phyloP scores from a whole-genome alignment of 2,888 invertebrate genomes.

The Ceraclea dissimilis region DNA sequence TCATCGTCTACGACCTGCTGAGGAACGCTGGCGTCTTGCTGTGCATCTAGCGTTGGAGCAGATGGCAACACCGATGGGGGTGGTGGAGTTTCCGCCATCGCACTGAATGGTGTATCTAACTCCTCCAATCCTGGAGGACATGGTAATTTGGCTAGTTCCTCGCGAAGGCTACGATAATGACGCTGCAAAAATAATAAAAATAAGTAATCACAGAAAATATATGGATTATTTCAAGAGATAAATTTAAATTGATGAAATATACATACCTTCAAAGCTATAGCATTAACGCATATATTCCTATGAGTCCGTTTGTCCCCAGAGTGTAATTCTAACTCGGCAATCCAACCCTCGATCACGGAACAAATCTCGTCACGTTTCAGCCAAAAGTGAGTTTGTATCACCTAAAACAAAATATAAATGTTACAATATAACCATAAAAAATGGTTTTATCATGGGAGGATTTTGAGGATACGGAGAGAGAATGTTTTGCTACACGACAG shows the following conservation, averaged over 20 bases:
- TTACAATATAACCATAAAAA: no score
- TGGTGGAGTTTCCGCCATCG: conserved; percentile 26
- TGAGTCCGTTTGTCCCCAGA: conserved; percentile 70
- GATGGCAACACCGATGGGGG: conserved; percentile 24
- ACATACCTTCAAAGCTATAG: conserved; percentile 64
- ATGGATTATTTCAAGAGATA: no score
- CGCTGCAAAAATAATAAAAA: conserved; percentile 45
- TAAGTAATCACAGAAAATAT: background rate
- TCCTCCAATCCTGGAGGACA: conserved; percentile 71
- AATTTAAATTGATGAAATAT: no score
- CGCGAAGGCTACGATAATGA: conserved; percentile 75
- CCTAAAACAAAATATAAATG: conserved; percentile 47
- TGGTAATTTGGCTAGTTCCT: conserved; percentile 76
- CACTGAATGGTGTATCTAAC: conserved; percentile 41
- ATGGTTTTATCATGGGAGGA: background rate
- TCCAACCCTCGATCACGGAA: conserved; percentile 84
- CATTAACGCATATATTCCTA: conserved; percentile 64
- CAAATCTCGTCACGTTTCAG: conserved; percentile 86
- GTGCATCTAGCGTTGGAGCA: conserved; percentile 27
- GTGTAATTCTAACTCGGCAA: conserved; percentile 76
- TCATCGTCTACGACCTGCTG: conserved; percentile 40
- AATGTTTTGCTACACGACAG: background rate
- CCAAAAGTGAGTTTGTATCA: conserved; percentile 91
- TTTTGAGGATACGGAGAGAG: background rate
- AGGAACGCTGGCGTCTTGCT: conserved; percentile 30